phyloP scores from a whole-genome alignment of 2,888 invertebrate species.

The Polydrusus cervinus region DNA sequence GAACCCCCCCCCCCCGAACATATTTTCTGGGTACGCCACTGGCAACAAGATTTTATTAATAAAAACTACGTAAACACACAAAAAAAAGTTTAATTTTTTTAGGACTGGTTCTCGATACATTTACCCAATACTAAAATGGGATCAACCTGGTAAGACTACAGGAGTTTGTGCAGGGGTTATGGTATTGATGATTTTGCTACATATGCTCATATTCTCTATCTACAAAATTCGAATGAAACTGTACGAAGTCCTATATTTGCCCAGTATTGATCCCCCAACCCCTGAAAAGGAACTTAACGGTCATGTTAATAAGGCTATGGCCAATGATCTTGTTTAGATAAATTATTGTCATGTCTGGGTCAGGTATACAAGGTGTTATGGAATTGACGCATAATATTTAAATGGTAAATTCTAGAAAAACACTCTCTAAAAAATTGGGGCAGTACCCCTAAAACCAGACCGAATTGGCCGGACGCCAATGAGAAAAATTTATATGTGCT shows the following conservation, averaged over 20 bases:
- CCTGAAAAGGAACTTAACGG: slow-evolving; percentile 53
- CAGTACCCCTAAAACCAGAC: too few species aligned
- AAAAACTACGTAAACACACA: not conserved
- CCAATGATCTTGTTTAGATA: slow-evolving; percentile 59
- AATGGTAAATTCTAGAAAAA: too few species aligned
- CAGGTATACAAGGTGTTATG: too few species aligned
- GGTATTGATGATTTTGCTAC: slow-evolving; percentile 76
- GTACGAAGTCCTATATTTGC: slow-evolving; percentile 54
- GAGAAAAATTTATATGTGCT: too few species aligned
- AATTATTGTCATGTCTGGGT: slow-evolving; percentile 2
- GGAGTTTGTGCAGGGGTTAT: slow-evolving; percentile 76
- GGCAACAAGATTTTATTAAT: too few species aligned
- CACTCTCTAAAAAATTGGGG: too few species aligned
- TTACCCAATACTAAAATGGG: slow-evolving; percentile 87
- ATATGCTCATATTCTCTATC: slow-evolving; percentile 75
- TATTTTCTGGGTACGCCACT: too few species aligned
- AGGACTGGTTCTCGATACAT: slow-evolving; percentile 79
- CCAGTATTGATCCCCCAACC: slow-evolving; percentile 41
- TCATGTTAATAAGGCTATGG: slow-evolving; percentile 61
- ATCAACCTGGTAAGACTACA: slow-evolving; percentile 76
- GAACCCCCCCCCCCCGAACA: too few species aligned
- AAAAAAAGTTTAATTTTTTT: slow-evolving; percentile 55
- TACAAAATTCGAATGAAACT: slow-evolving; percentile 67
- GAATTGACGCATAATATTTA: too few species aligned
- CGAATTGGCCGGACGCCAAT: too few species aligned